Base-by-base conservation (phyloP, 2,888 invertebrate species). In the Gymnocheta viridis region DNA sequence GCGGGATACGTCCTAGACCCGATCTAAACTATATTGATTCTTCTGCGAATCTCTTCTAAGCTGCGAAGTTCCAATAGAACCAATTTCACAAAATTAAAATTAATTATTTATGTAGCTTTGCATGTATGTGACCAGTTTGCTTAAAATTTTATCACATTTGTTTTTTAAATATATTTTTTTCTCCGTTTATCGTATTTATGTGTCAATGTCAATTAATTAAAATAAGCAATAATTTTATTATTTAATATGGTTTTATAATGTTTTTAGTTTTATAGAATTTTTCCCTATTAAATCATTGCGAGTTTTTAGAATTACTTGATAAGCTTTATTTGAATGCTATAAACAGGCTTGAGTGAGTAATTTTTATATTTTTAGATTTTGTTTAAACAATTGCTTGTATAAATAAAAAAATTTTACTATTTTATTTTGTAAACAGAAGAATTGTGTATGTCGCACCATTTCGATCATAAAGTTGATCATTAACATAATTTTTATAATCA, bases 121-220 rank as follows among this genome's bases (percentile, higher is more conserved):
- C 10, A n/a, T 54, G n/a, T 27, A n/a, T 54, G 6, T 27, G 7
- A 14, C 9, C 17, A 38, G 4, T 70, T 54, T 29, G 10, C 54
- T 64, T 24, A 24, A 67, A 77, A 29, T 22, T 62, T 72, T 77
- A 77, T 82, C 77, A 72, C 70, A 66, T 64, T 74, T 51, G 10
- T 7, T n/a, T n/a, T n/a, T n/a, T n/a, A n/a, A n/a, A n/a, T n/a
- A n/a, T 2, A 56, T 7, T 44, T 69, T 77, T 70, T 44, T 49
- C 29, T 41, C 17, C 35, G 9, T 60, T 47, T 47, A 14, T 56
- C 47, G 6, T 56, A 64, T 38, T 79, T 64, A 51, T 72, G 64
- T 79, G 82, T 79, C 82, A 83, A 83, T 83, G 82, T 70, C 82
- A 83, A 74, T 74, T 69, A 79, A 60, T 72, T 60, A 51, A 60